phyloP scores from a whole-genome alignment of 2,113 vertebrate species.

The Ardeotis arabs region DNA sequence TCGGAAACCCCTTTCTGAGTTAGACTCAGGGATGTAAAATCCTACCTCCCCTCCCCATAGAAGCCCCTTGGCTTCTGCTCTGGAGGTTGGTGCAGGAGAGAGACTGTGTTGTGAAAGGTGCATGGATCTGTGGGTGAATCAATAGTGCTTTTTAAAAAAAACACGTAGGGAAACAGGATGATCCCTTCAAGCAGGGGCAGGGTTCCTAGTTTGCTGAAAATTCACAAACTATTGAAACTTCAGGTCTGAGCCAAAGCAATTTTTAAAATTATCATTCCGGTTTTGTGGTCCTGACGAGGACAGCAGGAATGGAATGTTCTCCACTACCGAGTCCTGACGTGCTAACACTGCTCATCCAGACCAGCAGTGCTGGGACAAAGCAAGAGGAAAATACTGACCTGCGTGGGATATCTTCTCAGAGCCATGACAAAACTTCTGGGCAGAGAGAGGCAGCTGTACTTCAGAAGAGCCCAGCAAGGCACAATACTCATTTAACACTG shows the following conservation, averaged over 20 bases:
- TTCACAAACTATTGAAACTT: background rate
- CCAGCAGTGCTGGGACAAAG: background rate
- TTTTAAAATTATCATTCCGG: background rate
- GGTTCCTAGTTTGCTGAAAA: background rate
- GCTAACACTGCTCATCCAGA: background rate
- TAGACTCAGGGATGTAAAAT: background rate
- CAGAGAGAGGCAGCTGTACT: background rate
- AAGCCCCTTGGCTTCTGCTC: background rate
- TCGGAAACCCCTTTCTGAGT: background rate
- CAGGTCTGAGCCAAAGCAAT: background rate
- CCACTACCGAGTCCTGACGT: rapidly evolving
- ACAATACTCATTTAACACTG: background rate
- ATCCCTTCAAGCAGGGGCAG: background rate
- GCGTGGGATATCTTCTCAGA: background rate
- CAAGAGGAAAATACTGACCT: background rate
- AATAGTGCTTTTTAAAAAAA: background rate
- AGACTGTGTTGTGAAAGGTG: background rate
- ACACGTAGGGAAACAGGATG: background rate
- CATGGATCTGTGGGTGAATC: background rate
- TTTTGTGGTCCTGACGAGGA: background rate
- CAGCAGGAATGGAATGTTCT: conserved; percentile 39
- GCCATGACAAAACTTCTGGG: background rate
- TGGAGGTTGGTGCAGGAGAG: background rate
- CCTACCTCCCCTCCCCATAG: background rate
- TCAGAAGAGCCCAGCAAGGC: conserved; percentile 1